Percentiles rank a stretch among this genome's conserved stretches.
phyloP scores from a whole-genome alignment of 2,797 vertebrate genomes.

The Neosalanx taihuensis region DNA sequence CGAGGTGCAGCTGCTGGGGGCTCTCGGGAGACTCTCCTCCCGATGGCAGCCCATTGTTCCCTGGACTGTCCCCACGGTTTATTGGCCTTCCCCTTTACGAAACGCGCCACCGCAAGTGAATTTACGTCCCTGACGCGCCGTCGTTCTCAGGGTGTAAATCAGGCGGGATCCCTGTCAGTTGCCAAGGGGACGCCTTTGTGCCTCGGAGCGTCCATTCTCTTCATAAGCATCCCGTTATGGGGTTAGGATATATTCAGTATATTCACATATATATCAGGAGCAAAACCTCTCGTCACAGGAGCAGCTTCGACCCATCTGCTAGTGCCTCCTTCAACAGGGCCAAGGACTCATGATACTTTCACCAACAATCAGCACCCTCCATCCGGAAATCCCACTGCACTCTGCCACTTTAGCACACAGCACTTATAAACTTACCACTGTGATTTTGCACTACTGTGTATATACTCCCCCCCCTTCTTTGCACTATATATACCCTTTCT shows the following conservation, averaged over 20 bases:
- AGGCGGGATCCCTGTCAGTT: slow-evolving; percentile 56
- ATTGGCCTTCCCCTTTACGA: slow-evolving; percentile 61
- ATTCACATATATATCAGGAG: neutral
- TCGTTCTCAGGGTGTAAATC: slow-evolving; percentile 74
- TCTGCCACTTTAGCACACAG: no score
- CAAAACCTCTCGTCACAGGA: no score
- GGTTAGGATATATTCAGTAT: neutral
- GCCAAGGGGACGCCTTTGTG: slow-evolving; percentile 49
- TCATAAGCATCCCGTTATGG: slow-evolving; percentile 42
- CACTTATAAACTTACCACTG: no score
- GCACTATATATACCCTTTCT: no score
- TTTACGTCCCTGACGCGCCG: slow-evolving; percentile 65
- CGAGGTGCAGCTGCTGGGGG: slow-evolving; percentile 65
- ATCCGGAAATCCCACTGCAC: no score
- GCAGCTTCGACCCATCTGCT: no score
- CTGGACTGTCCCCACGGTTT: slow-evolving; percentile 39
- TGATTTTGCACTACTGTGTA: no score
- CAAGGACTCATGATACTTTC: no score
- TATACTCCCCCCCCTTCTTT: no score
- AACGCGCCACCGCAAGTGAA: slow-evolving; percentile 58
- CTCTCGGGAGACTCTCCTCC: slow-evolving; percentile 44
- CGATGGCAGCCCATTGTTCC: slow-evolving; percentile 64
- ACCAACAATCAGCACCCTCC: no score
- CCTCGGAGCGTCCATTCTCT: slow-evolving; percentile 47
- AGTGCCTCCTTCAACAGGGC: no score